Conservation (phyloP, 2,797 vertebrate genomes). For the Anguilla anguilla region DNA sequence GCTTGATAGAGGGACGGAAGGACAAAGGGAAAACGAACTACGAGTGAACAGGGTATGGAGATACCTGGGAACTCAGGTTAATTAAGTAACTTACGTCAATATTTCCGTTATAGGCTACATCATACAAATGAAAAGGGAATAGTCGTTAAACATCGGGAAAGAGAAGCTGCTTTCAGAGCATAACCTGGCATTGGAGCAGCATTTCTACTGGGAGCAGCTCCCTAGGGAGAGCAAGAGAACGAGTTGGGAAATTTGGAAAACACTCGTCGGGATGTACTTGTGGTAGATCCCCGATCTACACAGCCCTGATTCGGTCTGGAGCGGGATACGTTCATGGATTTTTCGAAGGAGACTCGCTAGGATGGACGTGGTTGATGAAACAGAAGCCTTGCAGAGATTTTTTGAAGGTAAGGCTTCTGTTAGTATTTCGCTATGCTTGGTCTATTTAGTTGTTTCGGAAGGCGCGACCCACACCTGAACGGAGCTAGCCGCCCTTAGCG, state of each 20-base stretch:
- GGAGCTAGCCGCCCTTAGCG: background rate
- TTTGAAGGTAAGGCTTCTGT: constrained; percentile 86
- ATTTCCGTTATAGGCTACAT: background rate
- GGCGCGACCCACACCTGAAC: constrained; percentile 20
- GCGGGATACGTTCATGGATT: constrained; percentile 75
- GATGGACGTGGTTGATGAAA: constrained; percentile 99
- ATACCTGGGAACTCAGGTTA: constrained; percentile 6
- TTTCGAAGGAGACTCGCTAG: constrained; percentile 78
- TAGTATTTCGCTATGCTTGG: background rate
- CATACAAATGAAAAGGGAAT: background rate
- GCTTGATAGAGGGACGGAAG: constrained; percentile 4
- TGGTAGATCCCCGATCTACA: constrained; percentile 62
- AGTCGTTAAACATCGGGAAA: constrained; percentile 33
- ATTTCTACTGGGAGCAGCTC: constrained; percentile 44
- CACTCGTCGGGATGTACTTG: constrained; percentile 57
- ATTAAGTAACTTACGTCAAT: background rate
- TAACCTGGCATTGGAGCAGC: constrained; percentile 25
- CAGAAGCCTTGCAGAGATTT: constrained; percentile 96
- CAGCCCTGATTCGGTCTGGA: constrained; percentile 67
- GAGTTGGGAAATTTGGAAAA: constrained; percentile 24
- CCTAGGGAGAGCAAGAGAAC: constrained; percentile 22
- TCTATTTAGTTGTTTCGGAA: background rate
- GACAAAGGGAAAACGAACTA: constrained; percentile 21
- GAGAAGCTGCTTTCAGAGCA: constrained; percentile 29
- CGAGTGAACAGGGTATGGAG: background rate